Percentiles rank a stretch among this genome's conserved stretches.
phyloP scores from a whole-genome alignment of 92 coral and sea anemone species.

The Bergia puertoricense region DNA sequence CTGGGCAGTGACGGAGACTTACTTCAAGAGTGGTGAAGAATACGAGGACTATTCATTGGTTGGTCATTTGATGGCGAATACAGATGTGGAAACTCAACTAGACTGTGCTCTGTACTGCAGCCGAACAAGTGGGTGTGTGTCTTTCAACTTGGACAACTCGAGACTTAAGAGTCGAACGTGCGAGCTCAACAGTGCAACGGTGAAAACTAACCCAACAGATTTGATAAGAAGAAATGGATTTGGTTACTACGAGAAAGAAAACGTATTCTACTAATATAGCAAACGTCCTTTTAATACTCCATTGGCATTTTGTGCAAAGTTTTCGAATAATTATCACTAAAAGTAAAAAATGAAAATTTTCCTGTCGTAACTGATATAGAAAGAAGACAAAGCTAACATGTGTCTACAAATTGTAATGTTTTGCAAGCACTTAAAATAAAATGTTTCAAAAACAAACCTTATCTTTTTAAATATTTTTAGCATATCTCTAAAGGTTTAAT shows the following conservation, averaged over 20 bases:
- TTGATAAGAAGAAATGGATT: constrained; percentile 25
- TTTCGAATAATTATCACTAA: too few species aligned
- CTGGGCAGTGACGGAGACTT: constrained; percentile 15
- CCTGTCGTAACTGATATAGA: too few species aligned
- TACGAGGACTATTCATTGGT: background rate
- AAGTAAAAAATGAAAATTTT: too few species aligned
- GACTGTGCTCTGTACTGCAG: constrained; percentile 31
- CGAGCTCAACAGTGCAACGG: constrained; percentile 24
- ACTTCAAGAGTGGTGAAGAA: background rate
- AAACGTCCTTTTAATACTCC: too few species aligned
- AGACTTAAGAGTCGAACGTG: background rate
- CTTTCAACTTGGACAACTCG: constrained; percentile 33
- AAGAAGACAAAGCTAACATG: too few species aligned
- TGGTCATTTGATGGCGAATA: constrained; percentile 16
- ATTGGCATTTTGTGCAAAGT: too few species aligned
- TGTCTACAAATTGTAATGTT: too few species aligned
- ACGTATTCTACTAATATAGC: background rate
- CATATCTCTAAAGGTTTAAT: too few species aligned
- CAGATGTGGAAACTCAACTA: constrained; percentile 1
- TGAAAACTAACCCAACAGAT: constrained; percentile 12
- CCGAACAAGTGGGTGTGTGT: constrained; percentile 20
- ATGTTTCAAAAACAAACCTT: too few species aligned
- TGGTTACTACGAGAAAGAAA: constrained; percentile 20
- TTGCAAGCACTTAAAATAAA: too few species aligned
- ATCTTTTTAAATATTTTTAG: too few species aligned